Conservation (phyloP, 1,140 invertebrate species). For the Zaprionus kolodkinae region DNA sequence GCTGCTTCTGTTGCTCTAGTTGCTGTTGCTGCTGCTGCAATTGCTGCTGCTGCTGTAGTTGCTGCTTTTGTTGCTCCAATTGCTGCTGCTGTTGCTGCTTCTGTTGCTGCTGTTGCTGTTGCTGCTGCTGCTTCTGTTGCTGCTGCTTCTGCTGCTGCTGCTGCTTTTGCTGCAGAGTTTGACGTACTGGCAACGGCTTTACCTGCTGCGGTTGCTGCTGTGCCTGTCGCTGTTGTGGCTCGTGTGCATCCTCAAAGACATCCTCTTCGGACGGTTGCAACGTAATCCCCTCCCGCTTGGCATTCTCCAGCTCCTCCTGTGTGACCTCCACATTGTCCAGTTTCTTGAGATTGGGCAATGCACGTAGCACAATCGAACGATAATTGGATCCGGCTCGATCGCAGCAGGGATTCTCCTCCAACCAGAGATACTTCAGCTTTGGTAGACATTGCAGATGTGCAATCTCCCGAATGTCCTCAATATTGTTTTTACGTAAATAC, state of each 20-base stretch:
- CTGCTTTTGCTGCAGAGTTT: slow-evolving; percentile 46
- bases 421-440: slow-evolving; percentile 93
- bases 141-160: slow-evolving; percentile 21
- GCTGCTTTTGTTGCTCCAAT: too few species aligned
- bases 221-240: slow-evolving; percentile 52
- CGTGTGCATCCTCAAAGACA: slow-evolving; percentile 85
- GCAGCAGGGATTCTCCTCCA: slow-evolving; percentile 97
- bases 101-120: slow-evolving; percentile 49
- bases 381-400: slow-evolving; percentile 90
- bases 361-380: slow-evolving; percentile 92
- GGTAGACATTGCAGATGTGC: slow-evolving; percentile 91
- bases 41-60: slow-evolving; percentile 38
- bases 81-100: too few species aligned
- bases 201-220: slow-evolving; percentile 29
- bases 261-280: slow-evolving; percentile 84
- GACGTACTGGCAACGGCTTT: slow-evolving; percentile 36
- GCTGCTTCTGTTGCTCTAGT: slow-evolving; percentile 37
- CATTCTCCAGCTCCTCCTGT: slow-evolving; percentile 91
- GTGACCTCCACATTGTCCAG: slow-evolving; percentile 94
- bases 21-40: slow-evolving; percentile 37
- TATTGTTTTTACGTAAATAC: slow-evolving; percentile 96
- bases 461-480: slow-evolving; percentile 93
- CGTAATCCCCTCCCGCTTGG: slow-evolving; percentile 84
- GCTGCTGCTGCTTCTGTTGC: slow-evolving; percentile 1
- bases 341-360: slow-evolving; percentile 95